Conservation (phyloP, 1,140 invertebrate species). For the Drosophila obscura region DNA sequence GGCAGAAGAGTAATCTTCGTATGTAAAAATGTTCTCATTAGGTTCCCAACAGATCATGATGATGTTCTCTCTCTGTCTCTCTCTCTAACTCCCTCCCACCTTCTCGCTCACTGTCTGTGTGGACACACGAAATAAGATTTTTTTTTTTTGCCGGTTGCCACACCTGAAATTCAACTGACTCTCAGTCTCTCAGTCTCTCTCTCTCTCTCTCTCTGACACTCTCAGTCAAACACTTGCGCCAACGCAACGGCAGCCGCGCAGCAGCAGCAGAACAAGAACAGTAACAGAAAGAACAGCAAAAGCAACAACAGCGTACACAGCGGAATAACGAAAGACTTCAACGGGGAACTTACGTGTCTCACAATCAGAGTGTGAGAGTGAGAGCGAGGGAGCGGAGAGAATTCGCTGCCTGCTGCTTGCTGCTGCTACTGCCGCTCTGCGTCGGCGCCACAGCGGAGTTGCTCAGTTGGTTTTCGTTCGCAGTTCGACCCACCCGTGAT, state of each 20-base stretch:
- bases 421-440: slow-evolving; percentile 23
- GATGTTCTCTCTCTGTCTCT: slow-evolving; percentile 17
- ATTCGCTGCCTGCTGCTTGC: slow-evolving; percentile 1
- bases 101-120: not conserved
- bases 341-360: slow-evolving; percentile 58
- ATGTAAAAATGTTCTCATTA: slow-evolving; percentile 54
- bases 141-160: slow-evolving; percentile 44
- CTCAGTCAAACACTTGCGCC: slow-evolving; percentile 22
- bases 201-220: not conserved
- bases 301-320: not conserved
- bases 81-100: not conserved
- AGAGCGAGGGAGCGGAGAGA: not conserved
- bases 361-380: slow-evolving; percentile 4
- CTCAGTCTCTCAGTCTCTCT: too few species aligned
- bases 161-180: slow-evolving; percentile 47
- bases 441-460: slow-evolving; percentile 8
- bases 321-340: slow-evolving; percentile 64
- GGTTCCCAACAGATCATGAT: slow-evolving; percentile 40
- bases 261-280: slow-evolving; percentile 10
- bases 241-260: slow-evolving; percentile 12
- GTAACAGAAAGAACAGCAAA: slow-evolving; percentile 9
- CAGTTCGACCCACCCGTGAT: slow-evolving; percentile 39
- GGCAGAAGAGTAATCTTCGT: slow-evolving; percentile 16
- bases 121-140: slow-evolving; percentile 30
- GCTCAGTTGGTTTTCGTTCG: slow-evolving; percentile 58